Base-by-base conservation (phyloP, 2,888 invertebrate genomes). In the Hoplodrina blanda region DNA sequence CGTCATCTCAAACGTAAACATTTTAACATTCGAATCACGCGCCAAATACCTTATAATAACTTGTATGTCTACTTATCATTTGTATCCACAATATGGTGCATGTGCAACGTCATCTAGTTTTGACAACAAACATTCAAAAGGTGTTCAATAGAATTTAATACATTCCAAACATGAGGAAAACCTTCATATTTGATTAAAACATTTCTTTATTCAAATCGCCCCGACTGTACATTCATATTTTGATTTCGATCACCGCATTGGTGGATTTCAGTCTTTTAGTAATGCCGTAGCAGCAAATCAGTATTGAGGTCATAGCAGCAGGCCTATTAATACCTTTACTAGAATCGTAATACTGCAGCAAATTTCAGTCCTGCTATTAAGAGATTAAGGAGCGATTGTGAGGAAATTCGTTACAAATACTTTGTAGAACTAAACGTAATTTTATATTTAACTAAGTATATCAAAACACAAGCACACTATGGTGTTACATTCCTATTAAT, bases 1-100 rank as follows among this genome's bases (percentile, higher is more conserved):
- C 37, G 46, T 59, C n/a, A 59, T 60, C 87, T 88, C 86, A 87
- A 91, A 90, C 25, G 89, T 91, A 92, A 93, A 93, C 90, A 90
- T 87, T 91, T 91, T 88, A 88, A 83, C 83, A 80, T 87, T 84
- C 71, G 73, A 81, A 86, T 86, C 87, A 89, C 89, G 90, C 84
- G 87, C 86, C 85, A 85, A 69, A 78, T 59, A 25, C 66, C 61
- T 64, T 64, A 62, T 25, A 62, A 61, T 69, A 67, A 69, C 69
- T 63, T 65, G 17, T 56, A 55, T 49, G 59, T 44, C 44, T 33
- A 33, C 53, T 46, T 73, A 61, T 20, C 25, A 54, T 54, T 54
- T n/a, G 15, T 56, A 50, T 20, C 69, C 50, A 61, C 56, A 53
- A 66, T 55, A 49, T 7, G 13, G 33, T 52, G 50, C 62, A 53